Evolutionary conservation across 2,113 vertebrate genomes (phyloP).

Genomic region (Austrofundulus limnaeus): DNA sequence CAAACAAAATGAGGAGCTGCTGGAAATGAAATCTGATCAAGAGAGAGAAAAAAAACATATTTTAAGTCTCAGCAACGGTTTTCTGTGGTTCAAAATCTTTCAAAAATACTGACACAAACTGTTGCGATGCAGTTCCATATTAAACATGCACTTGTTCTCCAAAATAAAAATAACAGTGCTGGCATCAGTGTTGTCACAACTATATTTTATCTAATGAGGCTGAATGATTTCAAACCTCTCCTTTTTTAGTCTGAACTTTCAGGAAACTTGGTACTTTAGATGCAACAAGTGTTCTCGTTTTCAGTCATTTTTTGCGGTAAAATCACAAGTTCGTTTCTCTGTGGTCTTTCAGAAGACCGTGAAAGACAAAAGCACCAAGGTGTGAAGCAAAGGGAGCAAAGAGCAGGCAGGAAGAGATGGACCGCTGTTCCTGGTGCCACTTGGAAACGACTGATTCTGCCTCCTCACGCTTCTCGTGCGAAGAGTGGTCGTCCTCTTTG

Average conservation of each 20-base stretch:
- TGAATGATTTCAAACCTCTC: neutral
- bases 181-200: neutral
- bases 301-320: conserved; percentile 35
- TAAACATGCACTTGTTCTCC: neutral
- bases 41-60: too few relatives aligned
- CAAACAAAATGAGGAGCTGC: too few relatives aligned
- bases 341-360: conserved; percentile 34
- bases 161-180: neutral
- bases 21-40: too few relatives aligned
- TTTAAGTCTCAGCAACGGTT: too few relatives aligned
- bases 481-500: conserved; percentile 72
- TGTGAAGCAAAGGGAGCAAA: conserved; percentile 2
- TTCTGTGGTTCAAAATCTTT: neutral
- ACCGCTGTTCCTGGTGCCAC: conserved; percentile 28
- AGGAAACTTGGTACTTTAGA: too few relatives aligned
- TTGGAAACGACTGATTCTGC: conserved; percentile 55
- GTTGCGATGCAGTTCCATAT: too few relatives aligned
- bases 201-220: neutral
- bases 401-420: conserved; percentile 9
- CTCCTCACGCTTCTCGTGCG: conserved; percentile 77
- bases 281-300: neutral
- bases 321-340: neutral
- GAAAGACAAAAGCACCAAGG: conserved; percentile 43
- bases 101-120: neutral
- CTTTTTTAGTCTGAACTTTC: neutral